Base-by-base conservation (phyloP, 2,797 vertebrate genomes). In the Pangasius larnaudii region DNA sequence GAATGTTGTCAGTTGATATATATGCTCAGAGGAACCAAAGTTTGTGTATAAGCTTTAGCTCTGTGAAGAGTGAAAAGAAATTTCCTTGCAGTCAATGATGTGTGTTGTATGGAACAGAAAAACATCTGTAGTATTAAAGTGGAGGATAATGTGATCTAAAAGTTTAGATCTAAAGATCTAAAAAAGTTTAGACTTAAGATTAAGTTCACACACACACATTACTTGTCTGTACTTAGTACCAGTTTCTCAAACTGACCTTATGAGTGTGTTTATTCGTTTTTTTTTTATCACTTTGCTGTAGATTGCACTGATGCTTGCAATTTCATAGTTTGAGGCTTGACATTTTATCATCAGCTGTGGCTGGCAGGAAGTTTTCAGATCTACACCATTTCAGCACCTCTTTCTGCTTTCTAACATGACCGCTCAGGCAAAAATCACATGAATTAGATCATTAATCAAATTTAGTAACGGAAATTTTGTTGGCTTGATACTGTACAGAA, bases 11-110 rank as follows among this genome's bases (percentile, higher is more conserved):
- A 27, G 51, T 33, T 85, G 59, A 42, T 77, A 49, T 30, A 83
- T 67, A 78, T 61, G 79, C 79, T 53, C 65, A 67, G 59, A 75
- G 75, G 69, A 85, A 88, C 85, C 85, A 69, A 82, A 42, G 42
- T 72, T 63, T 82, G 27, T 85, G 67, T 81, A 58, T 22, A 69
- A n/a, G 86, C 6, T 77, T 86, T 56, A 81, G 27, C 46, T 81
- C 39, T 82, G 81, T 81, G 46, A 65, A 74, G 36, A 33, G 2
- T 49, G 49, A 30, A 30, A 56, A 53, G 13, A 36, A 42, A 14
- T 67, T 51, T 22, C 7, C 22, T 61, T 78, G 33, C 39, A 58
- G 8, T 30, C 86, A 30, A 16, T 42, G 69, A 33, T 58, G 10
- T 65, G n/a, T 84, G 78, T 30, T 88, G 13, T 72, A 46, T 9